These are phyloP conservation scores for Xanthorhoe designata DNA, from an alignment of 2,888 invertebrate genomes.

Conservation along the genomic window DNA sequence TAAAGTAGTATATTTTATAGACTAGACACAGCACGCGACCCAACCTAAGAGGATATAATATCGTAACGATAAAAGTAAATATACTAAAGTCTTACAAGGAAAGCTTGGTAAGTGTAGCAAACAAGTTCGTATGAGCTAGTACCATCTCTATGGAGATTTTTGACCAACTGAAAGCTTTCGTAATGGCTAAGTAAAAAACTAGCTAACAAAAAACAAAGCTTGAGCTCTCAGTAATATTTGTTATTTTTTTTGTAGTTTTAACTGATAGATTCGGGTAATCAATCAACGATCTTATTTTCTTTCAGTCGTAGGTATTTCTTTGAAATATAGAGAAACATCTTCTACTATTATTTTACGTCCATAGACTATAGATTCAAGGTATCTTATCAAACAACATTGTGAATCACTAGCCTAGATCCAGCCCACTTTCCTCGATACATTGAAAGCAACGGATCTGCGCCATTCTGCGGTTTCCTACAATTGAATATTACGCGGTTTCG, in stretches of 20 bases:
- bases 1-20: slow-evolving; percentile 25
- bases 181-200: too few species aligned
- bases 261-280: not conserved
- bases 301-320: not conserved
- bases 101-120: not conserved
- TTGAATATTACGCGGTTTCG: slow-evolving; percentile 76
- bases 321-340: not conserved
- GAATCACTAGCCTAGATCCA: slow-evolving; percentile 56
- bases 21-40: slow-evolving; percentile 22
- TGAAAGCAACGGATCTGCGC: slow-evolving; percentile 74
- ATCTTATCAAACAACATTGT: slow-evolving; percentile 66
- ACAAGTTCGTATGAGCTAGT: not conserved
- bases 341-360: slow-evolving; percentile 9
- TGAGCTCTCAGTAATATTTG: too few species aligned
- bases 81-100: not conserved
- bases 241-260: too few species aligned
- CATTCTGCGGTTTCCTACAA: slow-evolving; percentile 78
- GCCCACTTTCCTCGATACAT: slow-evolving; percentile 76
- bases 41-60: slow-evolving; percentile 3
- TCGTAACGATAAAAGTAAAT: not conserved
- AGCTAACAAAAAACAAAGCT: too few species aligned
- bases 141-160: too few species aligned
- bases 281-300: not conserved
- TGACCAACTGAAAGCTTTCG: too few species aligned
- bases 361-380: slow-evolving; percentile 7